Percentiles rank a stretch among this genome's conserved stretches.
These are phyloP conservation scores for Cryptocephalus moraei DNA, from an alignment of 2,888 invertebrate genomes.

Conservation along the genomic window DNA sequence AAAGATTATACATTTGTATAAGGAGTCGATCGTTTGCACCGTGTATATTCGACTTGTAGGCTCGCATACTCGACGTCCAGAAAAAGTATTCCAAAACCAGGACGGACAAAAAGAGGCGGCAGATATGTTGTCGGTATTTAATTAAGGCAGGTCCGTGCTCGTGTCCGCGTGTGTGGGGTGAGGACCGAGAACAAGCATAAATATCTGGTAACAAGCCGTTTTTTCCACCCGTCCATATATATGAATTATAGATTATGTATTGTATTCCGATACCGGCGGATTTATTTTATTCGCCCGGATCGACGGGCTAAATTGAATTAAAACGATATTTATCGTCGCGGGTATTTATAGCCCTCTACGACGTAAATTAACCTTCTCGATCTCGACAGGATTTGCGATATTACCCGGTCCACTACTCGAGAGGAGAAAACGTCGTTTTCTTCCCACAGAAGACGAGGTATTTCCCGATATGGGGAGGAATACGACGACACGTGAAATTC, in stretches of 20 bases:
- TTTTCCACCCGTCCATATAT: conserved; percentile 7
- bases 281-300: conserved; percentile 30
- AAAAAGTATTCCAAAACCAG: too few species aligned
- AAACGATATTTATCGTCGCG: conserved; percentile 26
- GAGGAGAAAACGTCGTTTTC: too few species aligned
- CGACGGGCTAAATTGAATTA: conserved; percentile 29
- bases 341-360: background rate
- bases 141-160: conserved; percentile 6
- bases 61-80: too few species aligned
- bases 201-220: conserved; percentile 24
- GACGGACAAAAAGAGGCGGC: conserved; percentile 21
- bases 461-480: too few species aligned
- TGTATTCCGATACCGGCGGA: conserved; percentile 33
- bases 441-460: too few species aligned
- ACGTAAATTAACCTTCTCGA: too few species aligned
- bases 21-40: too few species aligned
- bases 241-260: conserved; percentile 37
- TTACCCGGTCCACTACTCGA: too few species aligned
- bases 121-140: conserved; percentile 31
- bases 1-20: too few species aligned
- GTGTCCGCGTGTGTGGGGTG: conserved; percentile 6
- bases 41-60: too few species aligned
- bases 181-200: conserved; percentile 22
- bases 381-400: too few species aligned
- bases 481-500: too few species aligned